phyloP scores from a whole-genome alignment of 2,888 invertebrate genomes.

The Cataglyphis altisquamis region DNA sequence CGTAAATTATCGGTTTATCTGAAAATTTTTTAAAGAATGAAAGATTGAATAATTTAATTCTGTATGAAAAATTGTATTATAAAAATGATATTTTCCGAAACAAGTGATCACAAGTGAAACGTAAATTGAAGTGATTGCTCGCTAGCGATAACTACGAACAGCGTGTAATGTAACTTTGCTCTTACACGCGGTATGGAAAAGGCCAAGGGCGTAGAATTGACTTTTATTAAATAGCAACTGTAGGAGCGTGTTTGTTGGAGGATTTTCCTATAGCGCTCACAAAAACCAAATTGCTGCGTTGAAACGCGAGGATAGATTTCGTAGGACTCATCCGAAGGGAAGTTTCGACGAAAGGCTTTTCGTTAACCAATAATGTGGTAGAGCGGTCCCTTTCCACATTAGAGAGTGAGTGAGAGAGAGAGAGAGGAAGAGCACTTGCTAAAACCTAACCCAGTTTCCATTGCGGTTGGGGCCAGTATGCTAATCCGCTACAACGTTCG shows the following conservation, averaged over 20 bases:
- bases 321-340: constrained; percentile 66
- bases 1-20: background rate
- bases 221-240: constrained; percentile 9
- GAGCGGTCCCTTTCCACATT: constrained; percentile 51
- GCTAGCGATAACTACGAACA: constrained; percentile 20
- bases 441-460: constrained; percentile 78
- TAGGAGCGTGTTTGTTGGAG: background rate
- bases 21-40: background rate
- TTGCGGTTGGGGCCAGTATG: constrained; percentile 75
- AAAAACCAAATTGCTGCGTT: constrained; percentile 55
- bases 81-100: background rate
- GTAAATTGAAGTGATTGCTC: constrained; percentile 16
- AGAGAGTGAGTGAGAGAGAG: background rate
- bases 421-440: constrained; percentile 61
- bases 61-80: background rate
- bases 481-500: constrained; percentile 77
- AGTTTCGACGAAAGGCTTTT: constrained; percentile 68
- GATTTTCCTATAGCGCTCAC: constrained; percentile 34
- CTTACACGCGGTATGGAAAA: constrained; percentile 13
- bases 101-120: background rate
- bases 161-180: background rate
- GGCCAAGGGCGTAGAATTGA: constrained; percentile 44
- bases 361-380: constrained; percentile 71
- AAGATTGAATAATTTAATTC: background rate
- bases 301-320: constrained; percentile 58